Base-by-base conservation (phyloP, 2,797 vertebrate species). In the Myotis myotis region DNA sequence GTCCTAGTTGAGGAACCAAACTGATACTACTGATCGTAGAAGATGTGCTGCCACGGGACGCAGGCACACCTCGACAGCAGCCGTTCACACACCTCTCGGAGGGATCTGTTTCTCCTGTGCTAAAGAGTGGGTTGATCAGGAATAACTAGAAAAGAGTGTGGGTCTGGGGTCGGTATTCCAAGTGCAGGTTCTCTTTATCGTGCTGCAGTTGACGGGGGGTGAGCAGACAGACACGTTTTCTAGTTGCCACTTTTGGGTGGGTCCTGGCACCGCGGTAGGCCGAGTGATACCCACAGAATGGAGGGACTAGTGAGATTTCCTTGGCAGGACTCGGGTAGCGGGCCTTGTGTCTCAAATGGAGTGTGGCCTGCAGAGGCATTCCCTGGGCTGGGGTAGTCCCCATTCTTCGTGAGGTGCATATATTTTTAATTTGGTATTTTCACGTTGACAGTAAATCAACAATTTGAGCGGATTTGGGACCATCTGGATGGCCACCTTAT, bases 211-310 rank as follows among this genome's bases (percentile, higher is more conserved):
- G 33, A 60, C 16, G 4, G 13, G n/a, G 28, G 3, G 30, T 25
- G 30, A 41, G 38, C 36, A 83, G 53, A 72, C 25, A 25, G n/a
- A 17, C 11, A 6, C 0, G 10, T 55, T 30, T 79, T 64, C 89
- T 49, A 4, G 33, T 33, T 16, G 8, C 20, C 47, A 6, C 25
- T 16, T 38, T 5, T 30, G n/a, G 19, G 41, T 22, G 66, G 64
- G 25, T 13, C 30, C 57, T 62, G 36, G 91, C 23, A 2, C n/a
- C 1, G 0, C 1, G 2, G 8, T 33, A 16, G 30, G 47, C 62
- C 5, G 11, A 19, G 28, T 33, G 75, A 36, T 15, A 7, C 8
- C 19, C 53, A 22, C 57, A 38, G 89, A 49, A 66, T 47, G 68
- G 49, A 93, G 41, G 71, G 13, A 15, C 8, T 3, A 0, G 5